These are phyloP conservation scores for Pseudotriccus pelzelni DNA, from an alignment of 2,797 vertebrate genomes.

Conservation along the genomic window DNA sequence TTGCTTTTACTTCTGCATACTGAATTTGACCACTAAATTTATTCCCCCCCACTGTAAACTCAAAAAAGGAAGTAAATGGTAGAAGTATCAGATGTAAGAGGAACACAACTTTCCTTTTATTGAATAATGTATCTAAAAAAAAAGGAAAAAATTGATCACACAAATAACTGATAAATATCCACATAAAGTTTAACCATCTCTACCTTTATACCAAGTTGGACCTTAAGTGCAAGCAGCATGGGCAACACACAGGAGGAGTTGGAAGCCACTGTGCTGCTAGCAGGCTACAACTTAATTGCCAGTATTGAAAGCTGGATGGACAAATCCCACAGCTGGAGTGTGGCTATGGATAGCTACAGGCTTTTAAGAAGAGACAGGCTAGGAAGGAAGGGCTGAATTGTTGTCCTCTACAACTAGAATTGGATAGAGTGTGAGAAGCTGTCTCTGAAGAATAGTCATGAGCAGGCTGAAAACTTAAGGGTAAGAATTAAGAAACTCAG, in stretches of 20 bases:
- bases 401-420: neutral
- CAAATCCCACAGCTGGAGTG: neutral
- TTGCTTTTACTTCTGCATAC: neutral
- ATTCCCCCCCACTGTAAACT: neutral
- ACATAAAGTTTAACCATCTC: neutral
- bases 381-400: neutral
- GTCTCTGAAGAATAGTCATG: neutral
- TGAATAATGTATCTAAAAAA: neutral
- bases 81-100: neutral
- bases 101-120: neutral
- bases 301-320: neutral
- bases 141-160: fast-evolving
- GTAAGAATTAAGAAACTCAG: neutral
- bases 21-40: neutral
- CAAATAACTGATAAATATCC: neutral
- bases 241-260: neutral
- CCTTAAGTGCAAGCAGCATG: neutral
- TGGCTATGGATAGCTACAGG: neutral
- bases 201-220: neutral
- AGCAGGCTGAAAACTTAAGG: neutral
- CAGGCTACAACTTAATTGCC: neutral
- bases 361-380: neutral
- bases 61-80: neutral
- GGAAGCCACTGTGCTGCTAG: neutral
- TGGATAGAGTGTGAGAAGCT: neutral